Conservation (phyloP, 2,888 invertebrate genomes). For the Eupeodes latifasciatus region DNA sequence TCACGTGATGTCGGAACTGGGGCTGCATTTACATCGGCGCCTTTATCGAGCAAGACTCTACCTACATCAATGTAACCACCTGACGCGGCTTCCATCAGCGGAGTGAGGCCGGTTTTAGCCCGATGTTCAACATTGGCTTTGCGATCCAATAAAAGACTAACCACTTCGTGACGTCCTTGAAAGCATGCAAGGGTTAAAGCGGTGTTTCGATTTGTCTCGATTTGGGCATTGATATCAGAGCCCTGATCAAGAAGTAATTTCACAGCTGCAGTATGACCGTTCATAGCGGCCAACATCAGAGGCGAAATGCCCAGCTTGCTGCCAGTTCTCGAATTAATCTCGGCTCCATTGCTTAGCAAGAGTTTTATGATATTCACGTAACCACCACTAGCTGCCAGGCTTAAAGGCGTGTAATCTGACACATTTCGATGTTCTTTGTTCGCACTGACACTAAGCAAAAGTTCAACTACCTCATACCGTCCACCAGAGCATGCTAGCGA, state of each 20-base stretch:
- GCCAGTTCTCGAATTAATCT: constrained; percentile 98
- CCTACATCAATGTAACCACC: constrained; percentile 99
- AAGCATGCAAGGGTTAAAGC: constrained; percentile 99
- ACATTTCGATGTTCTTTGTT: constrained; percentile 99
- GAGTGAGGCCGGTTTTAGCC: constrained; percentile 99
- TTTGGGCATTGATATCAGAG: constrained; percentile 99
- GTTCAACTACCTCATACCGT: constrained; percentile 97
- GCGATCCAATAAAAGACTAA: constrained; percentile 96
- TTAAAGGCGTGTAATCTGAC: constrained; percentile 99
- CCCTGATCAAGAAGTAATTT: constrained; percentile 98
- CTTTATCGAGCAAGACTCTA: constrained; percentile 96
- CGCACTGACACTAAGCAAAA: constrained; percentile 93
- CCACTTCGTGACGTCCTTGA: constrained; percentile 99
- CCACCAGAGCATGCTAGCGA: constrained; percentile 99
- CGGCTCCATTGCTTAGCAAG: constrained; percentile 96
- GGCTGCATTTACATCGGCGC: constrained; percentile 99
- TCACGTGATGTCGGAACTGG: constrained; percentile 99
- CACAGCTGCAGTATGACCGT: constrained; percentile 98
- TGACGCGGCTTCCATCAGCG: constrained; percentile 99
- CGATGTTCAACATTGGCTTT: constrained; percentile 99
- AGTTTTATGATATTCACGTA: constrained; percentile 99
- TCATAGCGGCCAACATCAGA: constrained; percentile 99
- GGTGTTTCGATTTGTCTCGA: constrained; percentile 99
- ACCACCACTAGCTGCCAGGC: constrained; percentile 98
- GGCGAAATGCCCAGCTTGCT: constrained; percentile 99